Evolutionary conservation across 1,140 invertebrate species (phyloP), one percentile per base, ranked within the genome.

Genomic region (Bombus confusus): DNA sequence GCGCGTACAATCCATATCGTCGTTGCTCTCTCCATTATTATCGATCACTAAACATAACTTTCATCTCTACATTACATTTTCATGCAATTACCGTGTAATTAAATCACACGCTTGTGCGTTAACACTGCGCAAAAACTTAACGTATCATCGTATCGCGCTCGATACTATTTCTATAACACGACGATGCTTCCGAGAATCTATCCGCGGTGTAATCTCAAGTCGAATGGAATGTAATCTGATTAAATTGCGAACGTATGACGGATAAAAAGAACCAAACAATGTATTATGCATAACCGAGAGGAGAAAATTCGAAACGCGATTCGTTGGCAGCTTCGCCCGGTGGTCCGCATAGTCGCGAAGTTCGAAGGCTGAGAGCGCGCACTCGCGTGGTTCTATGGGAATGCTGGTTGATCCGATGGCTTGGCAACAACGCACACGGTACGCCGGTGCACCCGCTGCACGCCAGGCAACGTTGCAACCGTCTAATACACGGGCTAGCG

Each of bases 351-450:
- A 31, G 34, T 64, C 68, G 77, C 66, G 34, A 73, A 68, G 79
- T 74, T 85, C 28, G 71, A 85, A 81, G 71, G 79, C 84, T 73
- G 43, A 81, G 37, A 81, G 71, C 68, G 83, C 52, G 74, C 52
- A 25, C 47, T 41, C 52, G 75, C 41, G 69, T 28, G 75, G 34
- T 82, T 88, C 69, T 41, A 71, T 85, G 84, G 64, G 87, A 83
- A 89, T 86, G 88, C 78, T 62, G 64, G 81, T 25, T 57, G 71
- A 83, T 71, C n/a, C 66, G 43, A 69, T 76, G 78, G 41, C 59
- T 80, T 83, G 85, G 88, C 88, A 89, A 89, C 88, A 85, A 81
- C 88, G 88, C 85, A 39, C 25, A 31, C 57, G 43, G 47, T 73
- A 47, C 68, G 34, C 22, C 72, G 79, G 57, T 82, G 85, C 80